Evolutionary conservation across 2,797 vertebrate genomes (phyloP), one percentile per base, ranked within the genome.

Genomic region (Hemitrygon akajei): DNA sequence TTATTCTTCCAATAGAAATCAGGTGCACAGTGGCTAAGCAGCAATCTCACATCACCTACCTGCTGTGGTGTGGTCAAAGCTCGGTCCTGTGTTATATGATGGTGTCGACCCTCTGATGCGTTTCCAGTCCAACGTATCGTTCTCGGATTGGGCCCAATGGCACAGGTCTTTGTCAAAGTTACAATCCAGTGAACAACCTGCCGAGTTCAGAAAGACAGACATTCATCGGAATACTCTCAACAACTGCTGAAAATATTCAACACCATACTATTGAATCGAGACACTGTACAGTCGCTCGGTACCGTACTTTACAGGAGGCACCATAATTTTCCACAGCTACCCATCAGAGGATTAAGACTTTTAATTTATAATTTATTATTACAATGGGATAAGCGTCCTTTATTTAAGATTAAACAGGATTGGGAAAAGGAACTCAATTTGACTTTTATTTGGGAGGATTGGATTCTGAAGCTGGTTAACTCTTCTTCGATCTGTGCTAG

Each of bases 21-120:
- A 75, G 20, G 3, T 27, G 71, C 71, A 75, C 4, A 56, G 6
- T 18, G 40, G 40, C 27, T 27, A 56, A 14, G 30, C 18, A 75
- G 11, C n/a, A 3, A 93, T 56, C 91, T 76, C 40, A 66, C 14
- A 22, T 27, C 27, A 94, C 95, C 95, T 95, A 97, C 98, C 96
- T 96, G 97, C 97, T 27, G 96, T 97, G 0, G 97, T 98, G 96
- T 98, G 97, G 95, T 98, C 97, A 94, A 95, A 93, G 18, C 95
- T 94, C 34, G 97, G 97, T n/a, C 97, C 97, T 1, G 97, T 97
- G 22, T 94, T 63, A 47, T 82, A 58, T 0, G 97, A 96, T 25
- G 96, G 96, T 0, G 97, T 98, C 16, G 96, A 84, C 30, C 97
- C 98, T 79, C 96, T 97, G 94, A 95, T 94, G 94, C 96, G 96